Evolutionary conservation across 1,140 invertebrate species (phyloP).

Genomic region (Lepidurus packardi): DNA sequence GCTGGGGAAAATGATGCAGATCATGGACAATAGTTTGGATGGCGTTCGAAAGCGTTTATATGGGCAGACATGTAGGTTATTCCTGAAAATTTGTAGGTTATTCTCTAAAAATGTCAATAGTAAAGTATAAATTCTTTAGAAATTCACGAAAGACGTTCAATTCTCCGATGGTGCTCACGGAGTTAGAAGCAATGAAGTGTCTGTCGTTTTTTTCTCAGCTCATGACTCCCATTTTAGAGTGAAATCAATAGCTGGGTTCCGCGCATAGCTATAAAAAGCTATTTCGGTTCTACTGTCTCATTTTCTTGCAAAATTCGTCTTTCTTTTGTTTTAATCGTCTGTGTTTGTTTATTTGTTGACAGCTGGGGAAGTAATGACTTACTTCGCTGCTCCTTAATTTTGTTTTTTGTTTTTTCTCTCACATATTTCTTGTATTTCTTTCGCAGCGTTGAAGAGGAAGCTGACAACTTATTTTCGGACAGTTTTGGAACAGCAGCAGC

Average conservation of each 20-base stretch:
- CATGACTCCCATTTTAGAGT: background rate
- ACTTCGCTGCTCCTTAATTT: background rate
- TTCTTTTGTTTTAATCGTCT: background rate
- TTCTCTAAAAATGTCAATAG: no score
- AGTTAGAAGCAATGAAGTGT: background rate
- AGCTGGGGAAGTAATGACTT: background rate
- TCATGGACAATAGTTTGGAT: no score
- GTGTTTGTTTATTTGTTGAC: background rate
- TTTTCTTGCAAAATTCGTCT: background rate
- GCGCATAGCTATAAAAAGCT: background rate
- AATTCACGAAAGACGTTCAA: no score
- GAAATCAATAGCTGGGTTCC: constrained; percentile 15
- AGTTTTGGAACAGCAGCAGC: background rate
- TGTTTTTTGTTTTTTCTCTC: background rate
- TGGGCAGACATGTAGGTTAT: no score
- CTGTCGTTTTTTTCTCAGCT: background rate
- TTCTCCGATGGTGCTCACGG: background rate
- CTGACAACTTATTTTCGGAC: background rate
- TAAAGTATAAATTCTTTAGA: no score
- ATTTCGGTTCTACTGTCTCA: background rate
- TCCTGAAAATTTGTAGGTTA: no score
- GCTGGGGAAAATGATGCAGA: no score
- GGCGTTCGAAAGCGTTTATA: no score
- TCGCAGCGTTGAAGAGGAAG: background rate
- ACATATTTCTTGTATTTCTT: background rate